phyloP scores from a whole-genome alignment of 2,888 invertebrate genomes.

The Pegoplata infirma region DNA sequence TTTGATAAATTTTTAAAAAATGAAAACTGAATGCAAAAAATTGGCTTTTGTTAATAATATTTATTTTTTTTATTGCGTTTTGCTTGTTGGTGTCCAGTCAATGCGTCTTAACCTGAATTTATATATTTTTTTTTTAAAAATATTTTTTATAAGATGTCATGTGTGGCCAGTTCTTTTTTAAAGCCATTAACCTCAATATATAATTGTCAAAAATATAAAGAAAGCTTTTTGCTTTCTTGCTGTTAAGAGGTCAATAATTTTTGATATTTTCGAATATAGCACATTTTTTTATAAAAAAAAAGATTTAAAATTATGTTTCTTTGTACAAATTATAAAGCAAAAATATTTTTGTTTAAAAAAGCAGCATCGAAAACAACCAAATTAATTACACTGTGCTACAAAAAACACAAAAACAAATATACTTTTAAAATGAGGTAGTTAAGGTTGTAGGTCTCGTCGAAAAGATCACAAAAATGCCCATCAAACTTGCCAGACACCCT shows the following conservation, averaged over 20 bases:
- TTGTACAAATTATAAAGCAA: too few relatives aligned
- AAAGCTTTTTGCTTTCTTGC: not conserved
- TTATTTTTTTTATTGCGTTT: slow-evolving; percentile 1
- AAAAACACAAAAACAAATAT: too few relatives aligned
- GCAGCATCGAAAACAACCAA: too few relatives aligned
- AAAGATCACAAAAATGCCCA: too few relatives aligned
- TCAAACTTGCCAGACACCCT: too few relatives aligned
- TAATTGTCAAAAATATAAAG: slow-evolving; percentile 14
- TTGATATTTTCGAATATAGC: not conserved
- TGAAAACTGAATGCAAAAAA: slow-evolving; percentile 7
- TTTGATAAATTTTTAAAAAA: slow-evolving; percentile 1
- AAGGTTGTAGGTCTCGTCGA: too few relatives aligned
- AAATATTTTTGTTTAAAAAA: too few relatives aligned
- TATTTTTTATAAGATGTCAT: not conserved
- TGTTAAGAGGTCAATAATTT: not conserved
- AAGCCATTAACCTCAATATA: slow-evolving; percentile 59
- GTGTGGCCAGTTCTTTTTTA: not conserved
- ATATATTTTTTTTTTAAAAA: slow-evolving; percentile 26
- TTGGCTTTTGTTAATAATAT: slow-evolving; percentile 15
- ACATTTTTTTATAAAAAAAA: not conserved
- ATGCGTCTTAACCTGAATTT: slow-evolving; percentile 59
- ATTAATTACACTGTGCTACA: too few relatives aligned
- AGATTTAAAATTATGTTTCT: not conserved
- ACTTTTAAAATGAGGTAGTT: too few relatives aligned
- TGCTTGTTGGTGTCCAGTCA: slow-evolving; percentile 36